Base-by-base conservation (phyloP, 2,888 invertebrate species). In the Caenorhabditis sp. region DNA sequence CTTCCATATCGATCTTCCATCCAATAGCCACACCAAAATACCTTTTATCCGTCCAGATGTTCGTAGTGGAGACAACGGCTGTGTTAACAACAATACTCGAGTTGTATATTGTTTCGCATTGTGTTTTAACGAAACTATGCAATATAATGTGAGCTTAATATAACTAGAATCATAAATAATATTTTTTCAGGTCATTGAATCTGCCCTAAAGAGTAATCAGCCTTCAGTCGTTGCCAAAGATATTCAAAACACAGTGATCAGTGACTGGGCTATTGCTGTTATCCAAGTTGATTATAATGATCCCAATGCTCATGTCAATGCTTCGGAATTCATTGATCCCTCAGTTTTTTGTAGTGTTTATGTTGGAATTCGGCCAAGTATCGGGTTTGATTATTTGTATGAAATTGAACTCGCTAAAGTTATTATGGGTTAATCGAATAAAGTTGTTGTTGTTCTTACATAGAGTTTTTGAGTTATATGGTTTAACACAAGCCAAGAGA, bases 281-380 rank as follows among this genome's bases (percentile, higher is more conserved):
- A 49, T 74, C 20, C 69, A 69, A 52, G 67, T 65, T 25, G 78
- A 78, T 54, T 78, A 70, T 65, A 73, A 66, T 31, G 70, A 78
- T 31, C 73, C 76, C 1, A 63, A 26, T 4, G 64, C 78, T 4
- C 76, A 76, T 71, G 50, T 78, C 1, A 76, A 78, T 49, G 68
- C 67, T 0, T 72, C 70, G 7, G 58, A 52, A n/a, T 78, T 78
- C 63, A 26, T 76, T 20, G 64, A 36, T 17, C 59, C 69, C 4
- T 57, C 54, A 5, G 75, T 68, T 3, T 78, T 73, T 73, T 78
- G 78, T 58, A 76, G 76, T 31, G 78, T 78, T 5, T 78, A 78
- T 49, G 49, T 78, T 26, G 78, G 78, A 1, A 71, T 78, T 12
- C 68, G 65, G 8, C 78, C 78, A 5, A 64, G 43, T 26, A n/a